Evolutionary conservation across 2,797 vertebrate species (phyloP).

Genomic region (Neosalanx taihuensis): DNA sequence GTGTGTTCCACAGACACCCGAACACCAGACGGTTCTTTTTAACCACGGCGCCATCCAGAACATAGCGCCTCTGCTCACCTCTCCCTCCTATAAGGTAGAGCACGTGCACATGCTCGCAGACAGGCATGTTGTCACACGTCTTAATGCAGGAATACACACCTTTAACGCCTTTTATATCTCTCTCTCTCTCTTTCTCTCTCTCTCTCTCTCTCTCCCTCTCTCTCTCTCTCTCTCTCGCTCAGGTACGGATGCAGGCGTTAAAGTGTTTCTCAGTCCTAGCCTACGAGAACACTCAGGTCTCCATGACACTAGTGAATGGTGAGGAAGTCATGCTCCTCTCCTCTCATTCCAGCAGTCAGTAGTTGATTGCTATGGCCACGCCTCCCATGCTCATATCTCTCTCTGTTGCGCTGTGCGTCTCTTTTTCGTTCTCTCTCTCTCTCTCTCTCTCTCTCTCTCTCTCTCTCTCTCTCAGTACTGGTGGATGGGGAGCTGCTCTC

Average conservation of each 20-base stretch:
- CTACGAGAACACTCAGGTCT: constrained; percentile 97
- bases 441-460: not conserved
- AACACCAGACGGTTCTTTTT: constrained; percentile 96
- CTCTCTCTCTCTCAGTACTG: constrained; percentile 73
- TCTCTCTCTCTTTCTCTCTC: not conserved
- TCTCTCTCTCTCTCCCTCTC: not conserved
- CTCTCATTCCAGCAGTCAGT: not conserved
- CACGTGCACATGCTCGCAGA: not conserved
- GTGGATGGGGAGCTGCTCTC: constrained; percentile 93
- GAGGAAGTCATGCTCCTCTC: constrained; percentile 49
- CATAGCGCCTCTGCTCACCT: constrained; percentile 91
- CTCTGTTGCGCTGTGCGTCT: not conserved
- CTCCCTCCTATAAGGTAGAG: constrained; percentile 88
- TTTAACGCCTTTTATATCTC: not conserved
- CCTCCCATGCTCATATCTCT: not conserved
- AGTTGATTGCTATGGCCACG: not conserved
- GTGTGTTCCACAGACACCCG: constrained; percentile 80
- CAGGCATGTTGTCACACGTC: not conserved
- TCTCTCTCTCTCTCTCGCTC: constrained; percentile 2
- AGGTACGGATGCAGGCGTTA: constrained; percentile 98
- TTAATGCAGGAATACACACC: no score
- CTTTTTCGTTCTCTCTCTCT: not conserved
- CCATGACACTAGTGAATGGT: constrained; percentile 96
- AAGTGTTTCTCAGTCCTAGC: constrained; percentile 98
- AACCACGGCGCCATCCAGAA: constrained; percentile 96